Evolutionary conservation across 2,113 vertebrate species (phyloP), one percentile per base, ranked within the genome.

Genomic region (Rhipidura dahli): DNA sequence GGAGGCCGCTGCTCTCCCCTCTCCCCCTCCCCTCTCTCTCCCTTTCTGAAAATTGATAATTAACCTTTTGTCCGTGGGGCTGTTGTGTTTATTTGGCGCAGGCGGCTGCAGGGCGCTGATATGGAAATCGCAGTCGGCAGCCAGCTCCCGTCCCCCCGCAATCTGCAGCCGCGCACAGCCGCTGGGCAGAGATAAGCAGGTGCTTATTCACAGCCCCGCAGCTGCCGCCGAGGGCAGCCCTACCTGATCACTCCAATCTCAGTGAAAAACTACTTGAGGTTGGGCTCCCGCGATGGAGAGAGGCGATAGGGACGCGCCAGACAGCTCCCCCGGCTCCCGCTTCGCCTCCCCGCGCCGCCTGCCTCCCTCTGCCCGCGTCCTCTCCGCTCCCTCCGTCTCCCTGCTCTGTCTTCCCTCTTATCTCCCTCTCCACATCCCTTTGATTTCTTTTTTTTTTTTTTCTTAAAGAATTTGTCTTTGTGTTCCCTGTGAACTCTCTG

Each of bases 91-190:
- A 97, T 98, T 98, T 96, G 97, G 97, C 59, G 93, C 92, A 92
- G 96, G 97, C 94, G 98, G 97, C 98, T 99, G 98, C 96, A 95
- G 97, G 98, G 93, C 73, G 96, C 98, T 98, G 98, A 99, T 99
- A 99, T 97, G 98, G 97, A 98, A 98, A 98, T 99, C 97, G 98
- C 97, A 97, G 96, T 97, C 98, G 96, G 98, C 97, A 97, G 97
- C 97, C 98, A 95, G 97, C 97, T 97, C 94, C 97, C 81, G 95
- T 90, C 92, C 95, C 94, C 91, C 97, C 96, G 97, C 97, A 97
- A 98, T 97, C 98, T 89, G 94, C 90, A 63, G 90, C 94, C 72
- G 72, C 93, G 94, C 94, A 93, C 96, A 98, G 98, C 98, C 98
- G 98, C 95, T 96, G 98, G 97, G 96, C 96, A 92, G 98, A 98